Evolutionary conservation across 2,888 invertebrate species (phyloP).

Genomic region (Lepidocyrtoides sp.): DNA sequence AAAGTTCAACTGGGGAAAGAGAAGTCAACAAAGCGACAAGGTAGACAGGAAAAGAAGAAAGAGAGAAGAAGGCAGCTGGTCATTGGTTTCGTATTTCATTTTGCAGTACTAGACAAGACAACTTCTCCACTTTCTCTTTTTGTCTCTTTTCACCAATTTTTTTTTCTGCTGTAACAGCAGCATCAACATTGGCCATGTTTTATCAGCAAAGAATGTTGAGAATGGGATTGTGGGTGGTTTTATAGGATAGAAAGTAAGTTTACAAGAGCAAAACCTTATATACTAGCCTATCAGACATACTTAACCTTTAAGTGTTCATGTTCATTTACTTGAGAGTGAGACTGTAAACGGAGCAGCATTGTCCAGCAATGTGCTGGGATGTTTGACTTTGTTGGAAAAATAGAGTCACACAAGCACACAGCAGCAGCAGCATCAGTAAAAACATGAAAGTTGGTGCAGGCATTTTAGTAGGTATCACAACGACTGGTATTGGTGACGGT

Average conservation of each 20-base stretch:
- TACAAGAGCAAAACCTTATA: background rate
- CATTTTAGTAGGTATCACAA: background rate
- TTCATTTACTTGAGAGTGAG: constrained; percentile 42
- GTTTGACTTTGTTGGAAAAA: constrained; percentile 4
- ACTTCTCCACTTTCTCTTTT: background rate
- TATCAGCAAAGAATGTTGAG: no score
- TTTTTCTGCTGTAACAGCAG: background rate
- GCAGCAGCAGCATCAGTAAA: constrained; percentile 10
- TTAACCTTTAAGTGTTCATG: constrained; percentile 39
- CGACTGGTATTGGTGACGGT: background rate
- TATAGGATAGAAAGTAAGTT: no score
- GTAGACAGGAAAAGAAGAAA: background rate
- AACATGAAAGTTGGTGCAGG: background rate
- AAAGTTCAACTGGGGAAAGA: constrained; percentile 44
- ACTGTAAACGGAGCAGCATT: constrained; percentile 12
- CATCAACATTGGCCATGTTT: background rate
- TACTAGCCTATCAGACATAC: constrained; percentile 8
- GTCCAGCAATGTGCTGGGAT: background rate
- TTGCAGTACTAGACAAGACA: background rate
- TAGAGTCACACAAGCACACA: constrained; percentile 56
- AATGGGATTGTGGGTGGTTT: background rate
- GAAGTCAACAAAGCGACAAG: constrained; percentile 26
- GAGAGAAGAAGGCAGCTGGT: constrained; percentile 23
- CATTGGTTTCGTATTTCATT: constrained; percentile 37
- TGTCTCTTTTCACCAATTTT: background rate